phyloP scores from a whole-genome alignment of 2,113 vertebrate genomes.

The Grus americana region DNA sequence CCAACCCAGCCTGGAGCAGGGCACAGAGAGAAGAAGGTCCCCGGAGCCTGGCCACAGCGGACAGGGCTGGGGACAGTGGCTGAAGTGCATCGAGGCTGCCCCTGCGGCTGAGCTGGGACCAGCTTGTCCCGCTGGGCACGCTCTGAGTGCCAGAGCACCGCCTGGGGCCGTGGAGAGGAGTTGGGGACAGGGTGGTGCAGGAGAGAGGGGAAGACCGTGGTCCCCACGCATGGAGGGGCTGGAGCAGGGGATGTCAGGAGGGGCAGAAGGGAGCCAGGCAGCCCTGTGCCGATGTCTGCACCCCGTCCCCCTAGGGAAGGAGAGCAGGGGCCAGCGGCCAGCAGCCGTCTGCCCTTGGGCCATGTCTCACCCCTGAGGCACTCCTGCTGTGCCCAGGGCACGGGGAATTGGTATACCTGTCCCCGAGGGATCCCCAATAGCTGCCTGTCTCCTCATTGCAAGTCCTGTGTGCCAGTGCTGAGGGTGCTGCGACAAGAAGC shows the following conservation, averaged over 20 bases:
- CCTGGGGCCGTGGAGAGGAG: background rate
- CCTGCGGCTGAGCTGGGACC: background rate
- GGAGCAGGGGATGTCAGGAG: background rate
- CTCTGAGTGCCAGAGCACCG: background rate
- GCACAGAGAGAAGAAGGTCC: background rate
- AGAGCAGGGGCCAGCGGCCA: background rate
- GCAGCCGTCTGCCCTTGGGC: background rate
- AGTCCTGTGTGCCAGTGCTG: background rate
- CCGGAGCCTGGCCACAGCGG: background rate
- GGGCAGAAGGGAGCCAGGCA: background rate
- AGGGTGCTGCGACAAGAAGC: background rate
- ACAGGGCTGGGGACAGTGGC: background rate
- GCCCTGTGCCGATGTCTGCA: rapidly evolving
- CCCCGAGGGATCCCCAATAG: rapidly evolving
- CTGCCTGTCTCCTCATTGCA: background rate
- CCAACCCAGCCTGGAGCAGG: constrained; percentile 27
- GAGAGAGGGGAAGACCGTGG: no score
- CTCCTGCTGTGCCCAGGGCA: background rate
- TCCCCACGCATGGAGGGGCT: rapidly evolving
- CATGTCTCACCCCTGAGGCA: rapidly evolving
- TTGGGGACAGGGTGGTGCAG: background rate
- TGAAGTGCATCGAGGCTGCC: background rate
- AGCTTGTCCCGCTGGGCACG: background rate
- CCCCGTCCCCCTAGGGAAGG: background rate
- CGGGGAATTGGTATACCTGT: background rate